Conservation (phyloP, 1,140 invertebrate genomes). For the Formica selysi region DNA sequence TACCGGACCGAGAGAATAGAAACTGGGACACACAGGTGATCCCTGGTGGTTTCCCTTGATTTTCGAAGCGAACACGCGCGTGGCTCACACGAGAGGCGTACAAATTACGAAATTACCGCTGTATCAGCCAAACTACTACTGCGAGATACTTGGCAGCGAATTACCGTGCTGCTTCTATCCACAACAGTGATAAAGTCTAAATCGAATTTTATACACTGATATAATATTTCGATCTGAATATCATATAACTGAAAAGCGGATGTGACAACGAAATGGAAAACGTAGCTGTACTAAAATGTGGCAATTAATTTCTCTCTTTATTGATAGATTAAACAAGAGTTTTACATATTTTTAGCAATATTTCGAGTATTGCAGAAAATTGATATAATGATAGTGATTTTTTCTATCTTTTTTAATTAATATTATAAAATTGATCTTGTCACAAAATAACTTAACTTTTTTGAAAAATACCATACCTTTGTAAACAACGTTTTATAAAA, state of each 20-base stretch:
- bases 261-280: background rate
- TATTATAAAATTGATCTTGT: background rate
- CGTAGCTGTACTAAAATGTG: background rate
- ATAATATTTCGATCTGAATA: background rate
- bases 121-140: slow-evolving; percentile 60
- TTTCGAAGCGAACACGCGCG: slow-evolving; percentile 73
- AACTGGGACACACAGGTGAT: slow-evolving; percentile 75
- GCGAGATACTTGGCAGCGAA: slow-evolving; percentile 48
- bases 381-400: background rate
- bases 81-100: slow-evolving; percentile 59
- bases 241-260: background rate
- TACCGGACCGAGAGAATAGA: slow-evolving; percentile 72
- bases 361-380: background rate
- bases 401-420: background rate
- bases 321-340: background rate
- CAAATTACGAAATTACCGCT: slow-evolving; percentile 72
- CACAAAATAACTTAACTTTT: no score
- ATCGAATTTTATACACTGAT: slow-evolving; percentile 29
- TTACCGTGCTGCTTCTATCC: slow-evolving; percentile 30
- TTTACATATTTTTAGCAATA: background rate
- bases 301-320: background rate
- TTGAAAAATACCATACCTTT: no score
- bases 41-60: slow-evolving; percentile 73
- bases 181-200: slow-evolving; percentile 48
- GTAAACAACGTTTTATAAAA: no score